Base-by-base conservation (phyloP, 2,888 invertebrate genomes). In the Cistogaster globosa region DNA sequence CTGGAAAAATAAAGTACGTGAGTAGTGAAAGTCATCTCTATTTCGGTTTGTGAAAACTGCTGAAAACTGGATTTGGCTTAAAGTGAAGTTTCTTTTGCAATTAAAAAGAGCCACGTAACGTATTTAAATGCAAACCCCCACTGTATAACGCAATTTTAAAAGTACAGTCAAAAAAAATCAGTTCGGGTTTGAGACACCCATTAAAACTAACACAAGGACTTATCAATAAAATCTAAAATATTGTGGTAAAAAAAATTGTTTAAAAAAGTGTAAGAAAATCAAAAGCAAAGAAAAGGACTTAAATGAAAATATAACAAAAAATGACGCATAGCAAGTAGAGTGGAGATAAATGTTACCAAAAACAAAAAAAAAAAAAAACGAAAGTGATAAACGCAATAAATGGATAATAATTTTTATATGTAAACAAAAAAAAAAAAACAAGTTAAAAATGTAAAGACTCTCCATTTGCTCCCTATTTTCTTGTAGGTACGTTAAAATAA, bases 371-470 rank as follows among this genome's bases (percentile, higher is more conserved):
- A 67, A 42, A 72, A 63, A 84, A 82, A 82, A 75, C 78, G 85
- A 85, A 82, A 85, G 85, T 85, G 78, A 79, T 82, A 76, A 85
- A 85, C 75, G 78, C 85, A 75, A 82, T 57, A 42, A 79, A 74
- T 69, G 57, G 48, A 42, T 48, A 58, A 42, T 53, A 4, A 63
- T 22, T 45, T 58, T 16, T 53, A 80, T 62, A 63, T 58, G 53
- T 69, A 74, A 36, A 20, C 20, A 9, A 11, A 7, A 6, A 36
- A 57, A 65, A 26, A 55, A 18, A 62, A n/a, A 16, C 16, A n/a
- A n/a, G n/a, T 6, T 20, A 36, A 51, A 57, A 57, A 36, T 22
- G 38, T 38, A 38, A 38, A 36, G 36, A 36, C 20, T 18, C 36
- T 72, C 20, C 32, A 32, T 32, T 7, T 48, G 18, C 36, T 60